These are phyloP conservation scores for Catonia carolina DNA, from an alignment of 2,888 invertebrate species.

Conservation along the genomic window DNA sequence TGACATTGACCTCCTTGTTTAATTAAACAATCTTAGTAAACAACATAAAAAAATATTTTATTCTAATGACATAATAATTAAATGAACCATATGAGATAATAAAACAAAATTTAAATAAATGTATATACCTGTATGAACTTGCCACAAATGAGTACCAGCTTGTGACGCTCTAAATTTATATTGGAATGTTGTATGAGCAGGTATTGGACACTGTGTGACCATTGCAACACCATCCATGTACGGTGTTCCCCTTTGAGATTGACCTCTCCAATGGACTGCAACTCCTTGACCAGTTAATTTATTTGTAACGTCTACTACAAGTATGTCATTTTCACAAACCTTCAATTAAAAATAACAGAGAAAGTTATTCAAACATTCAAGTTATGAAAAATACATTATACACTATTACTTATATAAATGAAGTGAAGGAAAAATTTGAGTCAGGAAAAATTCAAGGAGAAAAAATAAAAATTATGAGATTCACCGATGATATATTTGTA, in stretches of 20 bases:
- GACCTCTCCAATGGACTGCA: constrained; percentile 50
- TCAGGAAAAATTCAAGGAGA: too few relatives aligned
- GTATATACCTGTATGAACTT: constrained; percentile 40
- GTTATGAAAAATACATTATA: too few relatives aligned
- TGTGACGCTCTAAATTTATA: constrained; percentile 43
- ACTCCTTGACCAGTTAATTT: constrained; percentile 43
- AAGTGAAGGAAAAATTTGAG: too few relatives aligned
- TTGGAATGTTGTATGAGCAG: constrained; percentile 42
- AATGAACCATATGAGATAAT: too few relatives aligned
- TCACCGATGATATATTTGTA: too few relatives aligned
- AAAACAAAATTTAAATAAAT: background rate
- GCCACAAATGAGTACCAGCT: constrained; percentile 44
- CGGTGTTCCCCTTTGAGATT: constrained; percentile 41
- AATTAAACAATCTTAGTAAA: too few relatives aligned
- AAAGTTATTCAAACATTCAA: too few relatives aligned
- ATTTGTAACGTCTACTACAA: constrained; percentile 47
- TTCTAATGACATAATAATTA: too few relatives aligned
- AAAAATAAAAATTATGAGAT: too few relatives aligned
- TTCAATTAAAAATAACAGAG: constrained; percentile 41
- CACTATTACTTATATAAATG: too few relatives aligned
- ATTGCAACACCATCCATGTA: constrained; percentile 46
- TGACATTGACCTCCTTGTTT: too few relatives aligned
- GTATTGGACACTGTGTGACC: constrained; percentile 44
- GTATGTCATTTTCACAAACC: constrained; percentile 57
- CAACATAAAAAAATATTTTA: too few relatives aligned